Base-by-base conservation (phyloP, 2,113 vertebrate genomes). In the Ia io region DNA sequence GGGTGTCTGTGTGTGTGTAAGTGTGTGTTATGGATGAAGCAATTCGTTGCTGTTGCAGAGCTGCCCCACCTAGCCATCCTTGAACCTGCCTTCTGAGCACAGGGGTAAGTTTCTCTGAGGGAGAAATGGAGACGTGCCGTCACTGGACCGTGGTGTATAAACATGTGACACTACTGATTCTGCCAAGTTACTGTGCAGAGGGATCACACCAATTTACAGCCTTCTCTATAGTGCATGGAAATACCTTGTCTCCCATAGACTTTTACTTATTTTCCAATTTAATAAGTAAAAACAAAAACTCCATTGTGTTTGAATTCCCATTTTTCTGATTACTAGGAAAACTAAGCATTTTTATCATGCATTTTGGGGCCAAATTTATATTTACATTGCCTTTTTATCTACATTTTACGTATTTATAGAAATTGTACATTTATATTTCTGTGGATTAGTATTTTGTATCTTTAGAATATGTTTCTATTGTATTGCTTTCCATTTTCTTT, bases 381-480 rank as follows among this genome's bases (percentile, higher is more conserved):
- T 76, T 90, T 84, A 30, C 59, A 40, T 84, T 95, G 93, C 14
- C 10, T 92, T 93, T 71, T 83, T 18, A 84, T 47, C 67, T 77
- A 20, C 23, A 89, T 59, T 70, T 80, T 35, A 67, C 12, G 28
- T 37, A 61, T 86, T 74, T 11, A 74, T 32, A 56, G 67, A 89
- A 80, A 37, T 6, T 73, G 53, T 44, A 8, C 35, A 56, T 74
- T 91, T 79, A 49, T 44, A 30, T 42, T 85, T 96, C 37, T 89
- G 10, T 86, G 59, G 80, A 80, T 84, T 95, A 44, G 23, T 51
- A 65, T 87, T 79, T 76, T 86, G 47, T 56, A 53, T 13, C 63
- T 92, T 93, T 70, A 76, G 20, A 89, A 28, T 84, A 40, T 79
- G 91, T 91, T 91, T 82, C 82, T 84, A 13, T 61, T 82, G 18